Evolutionary conservation across 92 coral and sea anemone genomes (phyloP).

Genomic region (Phenganax stokvisi): DNA sequence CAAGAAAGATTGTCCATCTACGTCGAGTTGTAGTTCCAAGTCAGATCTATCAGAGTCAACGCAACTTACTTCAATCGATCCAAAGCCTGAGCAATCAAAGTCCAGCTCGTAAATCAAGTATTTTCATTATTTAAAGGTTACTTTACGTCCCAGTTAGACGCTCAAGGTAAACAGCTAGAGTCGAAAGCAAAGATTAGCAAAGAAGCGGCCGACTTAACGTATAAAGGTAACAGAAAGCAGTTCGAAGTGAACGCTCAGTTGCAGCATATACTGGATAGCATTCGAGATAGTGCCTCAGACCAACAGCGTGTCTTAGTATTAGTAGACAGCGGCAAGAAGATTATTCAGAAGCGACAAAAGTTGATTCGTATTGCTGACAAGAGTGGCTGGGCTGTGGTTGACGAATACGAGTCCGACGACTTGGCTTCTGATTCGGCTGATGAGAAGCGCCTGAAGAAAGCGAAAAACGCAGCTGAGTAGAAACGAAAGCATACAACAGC

Average conservation of each 20-base stretch:
- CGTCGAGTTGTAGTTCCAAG: no score
- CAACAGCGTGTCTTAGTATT: constrained; percentile 24
- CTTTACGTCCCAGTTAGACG: constrained; percentile 47
- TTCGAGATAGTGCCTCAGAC: constrained; percentile 6
- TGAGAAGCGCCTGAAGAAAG: constrained; percentile 33
- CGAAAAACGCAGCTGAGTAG: constrained; percentile 23
- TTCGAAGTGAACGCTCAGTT: constrained; percentile 41
- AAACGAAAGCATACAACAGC: neutral
- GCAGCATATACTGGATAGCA: constrained; percentile 23
- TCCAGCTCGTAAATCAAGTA: constrained; percentile 37
- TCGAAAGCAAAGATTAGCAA: constrained; percentile 36
- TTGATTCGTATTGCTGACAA: constrained; percentile 45
- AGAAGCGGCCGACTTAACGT: constrained; percentile 44
- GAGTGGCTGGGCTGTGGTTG: constrained; percentile 49
- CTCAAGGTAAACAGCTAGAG: constrained; percentile 40
- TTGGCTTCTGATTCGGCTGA: constrained; percentile 39
- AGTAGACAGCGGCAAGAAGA: constrained; percentile 34
- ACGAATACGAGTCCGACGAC: constrained; percentile 46
- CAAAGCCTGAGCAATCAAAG: neutral
- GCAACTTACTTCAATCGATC: no score
- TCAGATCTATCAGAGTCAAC: no score
- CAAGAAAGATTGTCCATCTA: no score
- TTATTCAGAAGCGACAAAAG: constrained; percentile 46
- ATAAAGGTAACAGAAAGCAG: constrained; percentile 40
- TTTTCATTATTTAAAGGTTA: constrained; percentile 45